These are phyloP conservation scores for Synergus umbraculus DNA, from an alignment of 2,888 invertebrate genomes.

Conservation along the genomic window DNA sequence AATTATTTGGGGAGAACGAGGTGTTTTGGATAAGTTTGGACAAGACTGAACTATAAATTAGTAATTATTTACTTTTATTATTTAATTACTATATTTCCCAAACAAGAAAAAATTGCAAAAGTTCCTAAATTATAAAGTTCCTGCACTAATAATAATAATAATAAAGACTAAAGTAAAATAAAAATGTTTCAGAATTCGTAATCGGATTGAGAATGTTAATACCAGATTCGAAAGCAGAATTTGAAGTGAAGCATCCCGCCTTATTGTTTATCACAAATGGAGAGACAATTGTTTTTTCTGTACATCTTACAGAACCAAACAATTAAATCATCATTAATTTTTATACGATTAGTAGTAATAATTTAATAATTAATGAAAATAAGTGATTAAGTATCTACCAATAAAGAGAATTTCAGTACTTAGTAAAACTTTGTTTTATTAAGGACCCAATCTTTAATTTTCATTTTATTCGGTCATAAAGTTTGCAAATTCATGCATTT, in stretches of 20 bases:
- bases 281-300: slow-evolving; percentile 7
- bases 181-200: slow-evolving; percentile 17
- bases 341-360: too few species aligned
- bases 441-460: not conserved
- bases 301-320: not conserved
- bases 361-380: not conserved
- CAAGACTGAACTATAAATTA: too few species aligned
- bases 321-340: not conserved
- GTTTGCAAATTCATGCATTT: not conserved
- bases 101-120: too few species aligned
- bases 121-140: too few species aligned
- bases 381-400: not conserved
- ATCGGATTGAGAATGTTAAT: slow-evolving; percentile 20
- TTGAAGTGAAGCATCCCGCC: slow-evolving; percentile 23
- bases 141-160: not conserved
- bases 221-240: not conserved
- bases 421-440: not conserved
- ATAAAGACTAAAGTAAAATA: not conserved
- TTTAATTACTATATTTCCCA: too few species aligned
- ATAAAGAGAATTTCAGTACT: not conserved
- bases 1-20: too few species aligned
- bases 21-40: too few species aligned
- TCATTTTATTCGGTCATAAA: not conserved
- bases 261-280: not conserved
- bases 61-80: too few species aligned